phyloP scores from a whole-genome alignment of 1,140 invertebrate species.

The Acarapis woodi region DNA sequence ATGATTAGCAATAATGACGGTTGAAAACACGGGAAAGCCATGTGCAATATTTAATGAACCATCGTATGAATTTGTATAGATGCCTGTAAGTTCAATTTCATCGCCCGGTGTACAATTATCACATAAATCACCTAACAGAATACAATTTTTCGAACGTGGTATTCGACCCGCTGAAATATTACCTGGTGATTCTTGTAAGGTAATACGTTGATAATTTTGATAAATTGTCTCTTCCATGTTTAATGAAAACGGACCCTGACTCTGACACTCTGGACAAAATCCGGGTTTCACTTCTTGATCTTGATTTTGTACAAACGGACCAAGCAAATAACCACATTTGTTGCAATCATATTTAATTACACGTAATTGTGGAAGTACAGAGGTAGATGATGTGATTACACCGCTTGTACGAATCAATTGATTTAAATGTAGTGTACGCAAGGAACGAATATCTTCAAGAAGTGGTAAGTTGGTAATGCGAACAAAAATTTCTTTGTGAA shows the following conservation, averaged over 20 bases:
- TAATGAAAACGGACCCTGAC: slow-evolving; percentile 53
- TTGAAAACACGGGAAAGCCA: slow-evolving; percentile 91
- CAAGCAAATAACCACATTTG: slow-evolving; percentile 74
- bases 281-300: slow-evolving; percentile 77
- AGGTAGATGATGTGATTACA: slow-evolving; percentile 81
- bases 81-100: slow-evolving; percentile 57
- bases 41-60: slow-evolving; percentile 70
- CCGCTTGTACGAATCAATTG: slow-evolving; percentile 65
- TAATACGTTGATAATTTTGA: slow-evolving; percentile 92
- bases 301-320: slow-evolving; percentile 81
- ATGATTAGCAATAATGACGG: slow-evolving; percentile 86
- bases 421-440: slow-evolving; percentile 78
- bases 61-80: slow-evolving; percentile 94
- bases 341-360: slow-evolving; percentile 92
- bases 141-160: slow-evolving; percentile 89
- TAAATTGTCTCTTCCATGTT: slow-evolving; percentile 64
- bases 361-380: slow-evolving; percentile 77
- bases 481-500: slow-evolving; percentile 71
- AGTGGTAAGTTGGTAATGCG: slow-evolving; percentile 77
- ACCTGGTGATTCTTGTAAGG: slow-evolving; percentile 76
- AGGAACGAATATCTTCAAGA: slow-evolving; percentile 72
- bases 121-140: slow-evolving; percentile 75
- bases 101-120: slow-evolving; percentile 94
- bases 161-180: slow-evolving; percentile 76
- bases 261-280: slow-evolving; percentile 92